A percentile compares a stretch with the other conserved stretches of the same genome.
phyloP scores from a whole-genome alignment of 2,888 invertebrate genomes.

The Pyrochroa serraticornis region DNA sequence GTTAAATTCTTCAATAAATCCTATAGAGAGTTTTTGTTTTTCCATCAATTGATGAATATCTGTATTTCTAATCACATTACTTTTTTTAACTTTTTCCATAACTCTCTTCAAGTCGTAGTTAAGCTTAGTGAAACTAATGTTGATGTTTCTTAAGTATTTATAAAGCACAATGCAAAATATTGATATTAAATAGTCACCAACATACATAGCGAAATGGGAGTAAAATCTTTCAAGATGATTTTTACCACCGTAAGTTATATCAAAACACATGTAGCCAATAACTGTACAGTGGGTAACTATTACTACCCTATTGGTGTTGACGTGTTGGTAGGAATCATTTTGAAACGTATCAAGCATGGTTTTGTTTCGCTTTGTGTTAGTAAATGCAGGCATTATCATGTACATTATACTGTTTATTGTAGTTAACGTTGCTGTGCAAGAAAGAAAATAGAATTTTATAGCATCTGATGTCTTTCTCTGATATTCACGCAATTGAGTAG shows the following conservation, averaged over 20 bases:
- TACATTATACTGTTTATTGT: neutral
- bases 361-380: neutral
- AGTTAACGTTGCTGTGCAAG: neutral
- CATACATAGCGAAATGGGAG: neutral
- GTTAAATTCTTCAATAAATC: constrained; percentile 17
- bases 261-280: neutral
- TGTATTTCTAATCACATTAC: neutral
- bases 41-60: neutral
- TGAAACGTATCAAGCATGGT: neutral
- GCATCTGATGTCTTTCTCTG: neutral
- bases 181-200: neutral
- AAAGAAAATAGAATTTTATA: neutral
- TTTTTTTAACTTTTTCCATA: neutral
- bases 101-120: neutral
- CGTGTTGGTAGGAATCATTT: neutral
- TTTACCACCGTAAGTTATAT: neutral
- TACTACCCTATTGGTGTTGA: neutral
- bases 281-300: neutral
- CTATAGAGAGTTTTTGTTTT: neutral
- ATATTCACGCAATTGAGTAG: neutral
- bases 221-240: neutral
- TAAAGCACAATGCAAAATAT: neutral
- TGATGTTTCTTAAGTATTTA: neutral
- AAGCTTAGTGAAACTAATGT: neutral
- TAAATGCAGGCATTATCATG: neutral